Percentiles rank a stretch among this genome's conserved stretches.
Evolutionary conservation across 2,797 vertebrate species (phyloP).

Genomic region (Coregonus sp.): DNA sequence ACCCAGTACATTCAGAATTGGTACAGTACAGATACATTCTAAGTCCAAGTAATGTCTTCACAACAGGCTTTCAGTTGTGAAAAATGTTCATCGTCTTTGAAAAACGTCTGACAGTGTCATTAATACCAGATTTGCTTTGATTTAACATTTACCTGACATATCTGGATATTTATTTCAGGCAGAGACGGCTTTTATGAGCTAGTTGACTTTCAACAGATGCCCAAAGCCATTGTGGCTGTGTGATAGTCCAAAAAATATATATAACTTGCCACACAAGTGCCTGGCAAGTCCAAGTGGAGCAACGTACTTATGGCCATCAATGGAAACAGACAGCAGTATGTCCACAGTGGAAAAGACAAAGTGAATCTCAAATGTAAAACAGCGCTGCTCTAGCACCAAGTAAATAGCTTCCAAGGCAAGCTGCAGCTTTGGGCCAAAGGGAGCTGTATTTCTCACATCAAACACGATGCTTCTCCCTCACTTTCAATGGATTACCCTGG

Average conservation of each 20-base stretch:
- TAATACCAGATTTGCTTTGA: conserved; percentile 36
- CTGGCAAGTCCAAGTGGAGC: conserved; percentile 1
- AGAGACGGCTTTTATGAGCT: background rate
- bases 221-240: background rate
- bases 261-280: background rate
- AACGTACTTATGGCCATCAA: conserved; percentile 67
- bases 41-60: background rate
- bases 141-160: conserved; percentile 33
- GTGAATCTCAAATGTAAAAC: conserved; percentile 76
- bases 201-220: background rate
- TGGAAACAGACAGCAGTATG: conserved; percentile 77
- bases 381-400: conserved; percentile 59
- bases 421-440: conserved; percentile 51
- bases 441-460: conserved; percentile 72
- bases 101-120: conserved; percentile 28
- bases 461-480: conserved; percentile 71
- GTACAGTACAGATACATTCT: background rate
- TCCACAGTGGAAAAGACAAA: conserved; percentile 72
- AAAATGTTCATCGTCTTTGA: background rate
- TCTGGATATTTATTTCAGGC: background rate
- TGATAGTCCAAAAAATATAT: background rate
- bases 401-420: conserved; percentile 61
- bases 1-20: background rate
- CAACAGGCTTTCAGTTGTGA: background rate
- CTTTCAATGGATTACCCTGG: conserved; percentile 72